Conservation (phyloP, 2,113 vertebrate species). For the Vombatus ursinus region DNA sequence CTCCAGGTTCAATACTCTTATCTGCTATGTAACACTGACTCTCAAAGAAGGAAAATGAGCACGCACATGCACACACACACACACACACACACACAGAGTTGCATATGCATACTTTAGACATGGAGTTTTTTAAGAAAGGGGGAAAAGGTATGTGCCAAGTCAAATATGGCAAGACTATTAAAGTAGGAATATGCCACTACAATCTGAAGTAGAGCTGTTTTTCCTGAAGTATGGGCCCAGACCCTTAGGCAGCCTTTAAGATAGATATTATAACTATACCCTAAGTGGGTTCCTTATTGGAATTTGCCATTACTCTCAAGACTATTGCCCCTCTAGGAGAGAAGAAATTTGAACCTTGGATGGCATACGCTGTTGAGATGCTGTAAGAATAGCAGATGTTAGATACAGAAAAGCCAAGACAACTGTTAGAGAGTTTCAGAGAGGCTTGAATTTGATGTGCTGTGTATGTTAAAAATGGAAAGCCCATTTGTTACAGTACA, state of each 20-base stretch:
- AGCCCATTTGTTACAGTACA: not conserved
- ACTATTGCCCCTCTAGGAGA: not conserved
- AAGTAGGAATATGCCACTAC: not conserved
- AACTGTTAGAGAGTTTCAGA: not conserved
- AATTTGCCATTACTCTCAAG: not conserved
- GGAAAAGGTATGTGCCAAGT: not conserved
- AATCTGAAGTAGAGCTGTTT: not conserved
- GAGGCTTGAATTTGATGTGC: not conserved
- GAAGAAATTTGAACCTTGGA: not conserved
- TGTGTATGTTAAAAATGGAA: not conserved
- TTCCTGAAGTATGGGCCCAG: not conserved
- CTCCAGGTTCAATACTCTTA: not conserved
- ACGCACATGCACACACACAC: too few relatives aligned
- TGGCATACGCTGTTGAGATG: not conserved
- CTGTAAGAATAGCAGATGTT: not conserved
- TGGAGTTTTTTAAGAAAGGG: not conserved
- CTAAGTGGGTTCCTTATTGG: not conserved
- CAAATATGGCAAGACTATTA: not conserved
- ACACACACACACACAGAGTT: too few relatives aligned
- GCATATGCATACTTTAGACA: not conserved
- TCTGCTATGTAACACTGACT: not conserved
- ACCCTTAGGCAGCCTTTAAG: not conserved
- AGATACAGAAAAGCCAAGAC: not conserved
- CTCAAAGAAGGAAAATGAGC: not conserved
- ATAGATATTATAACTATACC: not conserved